Percentiles rank a stretch among this genome's conserved stretches.
Conservation (phyloP, 2,113 vertebrate species). For the Pundamilia nyererei region DNA sequence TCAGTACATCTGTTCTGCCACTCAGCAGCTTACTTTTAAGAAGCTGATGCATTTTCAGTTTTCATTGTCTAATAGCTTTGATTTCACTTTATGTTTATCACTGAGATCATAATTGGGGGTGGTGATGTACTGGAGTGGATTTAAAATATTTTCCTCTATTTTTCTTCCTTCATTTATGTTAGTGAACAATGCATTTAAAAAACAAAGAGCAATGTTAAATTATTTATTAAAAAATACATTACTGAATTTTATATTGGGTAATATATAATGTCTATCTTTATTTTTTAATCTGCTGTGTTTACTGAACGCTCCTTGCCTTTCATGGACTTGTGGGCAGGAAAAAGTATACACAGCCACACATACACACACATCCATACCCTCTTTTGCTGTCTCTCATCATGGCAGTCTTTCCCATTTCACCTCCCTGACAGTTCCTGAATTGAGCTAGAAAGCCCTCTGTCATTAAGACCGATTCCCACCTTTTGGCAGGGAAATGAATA, state of each 20-base stretch:
- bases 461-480: slow-evolving; percentile 37
- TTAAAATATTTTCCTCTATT: background rate
- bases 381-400: background rate
- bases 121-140: background rate
- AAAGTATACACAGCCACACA: background rate
- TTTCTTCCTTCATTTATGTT: background rate
- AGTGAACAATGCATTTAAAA: background rate
- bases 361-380: background rate
- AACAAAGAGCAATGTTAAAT: background rate
- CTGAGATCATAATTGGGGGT: background rate
- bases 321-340: background rate
- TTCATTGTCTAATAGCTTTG: background rate
- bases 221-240: background rate
- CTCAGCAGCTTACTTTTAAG: background rate
- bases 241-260: background rate
- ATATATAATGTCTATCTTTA: background rate
- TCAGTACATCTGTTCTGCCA: background rate
- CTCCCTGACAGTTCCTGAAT: slow-evolving; percentile 32
- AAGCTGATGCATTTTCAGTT: background rate
- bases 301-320: background rate
- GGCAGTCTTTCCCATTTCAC: slow-evolving; percentile 7
- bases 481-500: slow-evolving; percentile 31
- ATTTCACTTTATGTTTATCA: background rate
- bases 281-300: background rate
- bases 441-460: slow-evolving; percentile 22